A percentile compares a stretch with the other conserved stretches of the same genome.
Evolutionary conservation across 1,140 invertebrate genomes (phyloP).

Genomic region (Apis dorsata): DNA sequence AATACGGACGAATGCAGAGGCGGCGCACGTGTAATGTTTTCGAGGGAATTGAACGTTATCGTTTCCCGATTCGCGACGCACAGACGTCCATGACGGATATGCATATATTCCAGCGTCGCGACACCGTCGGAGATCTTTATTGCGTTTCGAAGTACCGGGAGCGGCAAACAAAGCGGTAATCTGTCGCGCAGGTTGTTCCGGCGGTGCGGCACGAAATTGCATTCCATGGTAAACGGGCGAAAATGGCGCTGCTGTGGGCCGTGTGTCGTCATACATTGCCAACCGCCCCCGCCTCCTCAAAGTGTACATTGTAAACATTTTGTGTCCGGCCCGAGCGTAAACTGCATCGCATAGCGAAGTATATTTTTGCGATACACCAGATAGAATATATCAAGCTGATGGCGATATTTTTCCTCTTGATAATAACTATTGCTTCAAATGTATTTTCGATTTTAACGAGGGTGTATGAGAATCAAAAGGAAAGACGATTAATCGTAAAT

Average conservation of each 20-base stretch:
- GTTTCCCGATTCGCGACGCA: slow-evolving; percentile 36
- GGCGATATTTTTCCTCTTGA: no score
- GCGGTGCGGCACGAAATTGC: slow-evolving; percentile 65
- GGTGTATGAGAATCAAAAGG: no score
- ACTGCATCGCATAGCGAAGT: not conserved
- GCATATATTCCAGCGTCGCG: slow-evolving; percentile 2
- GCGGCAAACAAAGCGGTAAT: slow-evolving; percentile 67
- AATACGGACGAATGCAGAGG: not conserved
- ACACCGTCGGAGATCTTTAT: slow-evolving; percentile 60
- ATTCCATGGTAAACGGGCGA: slow-evolving; percentile 69
- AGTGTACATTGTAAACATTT: slow-evolving; percentile 54
- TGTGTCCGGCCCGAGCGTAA: slow-evolving; percentile 5
- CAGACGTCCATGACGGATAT: not conserved
- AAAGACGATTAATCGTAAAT: no score
- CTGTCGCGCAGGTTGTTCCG: slow-evolving; percentile 62
- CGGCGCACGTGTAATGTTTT: not conserved
- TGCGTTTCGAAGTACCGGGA: slow-evolving; percentile 65
- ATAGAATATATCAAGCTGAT: no score
- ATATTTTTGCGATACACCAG: slow-evolving; percentile 22
- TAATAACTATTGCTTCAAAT: no score
- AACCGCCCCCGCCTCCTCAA: not conserved
- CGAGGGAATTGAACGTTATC: slow-evolving; percentile 42
- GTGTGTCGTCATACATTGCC: slow-evolving; percentile 1
- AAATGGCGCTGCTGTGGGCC: slow-evolving; percentile 44
- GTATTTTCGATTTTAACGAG: no score